Base-by-base conservation (phyloP, 2,113 vertebrate species). In the Cervus canadensis region DNA sequence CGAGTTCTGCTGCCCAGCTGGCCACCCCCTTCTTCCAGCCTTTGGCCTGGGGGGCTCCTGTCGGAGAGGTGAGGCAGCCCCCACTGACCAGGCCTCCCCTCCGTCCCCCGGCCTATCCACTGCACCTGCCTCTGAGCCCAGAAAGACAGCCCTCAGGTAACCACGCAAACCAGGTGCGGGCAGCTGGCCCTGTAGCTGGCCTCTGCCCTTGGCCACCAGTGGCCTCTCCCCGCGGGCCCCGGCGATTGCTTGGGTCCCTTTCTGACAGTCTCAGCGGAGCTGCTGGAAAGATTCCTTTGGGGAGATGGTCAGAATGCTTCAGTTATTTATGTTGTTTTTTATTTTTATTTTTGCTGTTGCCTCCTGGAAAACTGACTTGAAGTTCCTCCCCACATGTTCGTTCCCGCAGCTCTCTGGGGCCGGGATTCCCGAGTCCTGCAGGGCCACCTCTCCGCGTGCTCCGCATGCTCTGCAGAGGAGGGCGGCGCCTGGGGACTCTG, bases 311-410 rank as follows among this genome's bases (percentile, higher is more conserved):
- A 79, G 97, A 48, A 43, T 8, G 12, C 78, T 62, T 52, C 95
- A 21, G 33, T 94, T 92, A 91, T 94, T 96, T 96, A 97, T 54
- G n/a, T 11, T 74, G 94, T 96, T 87, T 79, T 84, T 89, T 30
- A 16, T 88, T 94, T 86, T 91, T 71, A 26, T 48, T 78, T 95
- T 86, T 89, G 78, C 94, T 93, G 59, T 97, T 93, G 93, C 97
- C 98, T 97, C 97, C 98, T 98, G 98, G 98, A 97, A 40, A 96
- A 93, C 86, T 43, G 96, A 98, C 98, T 98, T 98, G 98, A 98
- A 96, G 95, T 97, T 97, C 97, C 98, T 95, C 94, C 78, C 90
- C 89, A 28, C 36, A 8, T 1, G 14, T 48, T 94, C 60, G 48
- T n/a, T 81, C 89, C 87, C 83, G 82, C 83, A 19, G 48, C 88